These are phyloP conservation scores for Mesaphorura yosii DNA, from an alignment of 1,140 invertebrate genomes.

Conservation along the genomic window DNA sequence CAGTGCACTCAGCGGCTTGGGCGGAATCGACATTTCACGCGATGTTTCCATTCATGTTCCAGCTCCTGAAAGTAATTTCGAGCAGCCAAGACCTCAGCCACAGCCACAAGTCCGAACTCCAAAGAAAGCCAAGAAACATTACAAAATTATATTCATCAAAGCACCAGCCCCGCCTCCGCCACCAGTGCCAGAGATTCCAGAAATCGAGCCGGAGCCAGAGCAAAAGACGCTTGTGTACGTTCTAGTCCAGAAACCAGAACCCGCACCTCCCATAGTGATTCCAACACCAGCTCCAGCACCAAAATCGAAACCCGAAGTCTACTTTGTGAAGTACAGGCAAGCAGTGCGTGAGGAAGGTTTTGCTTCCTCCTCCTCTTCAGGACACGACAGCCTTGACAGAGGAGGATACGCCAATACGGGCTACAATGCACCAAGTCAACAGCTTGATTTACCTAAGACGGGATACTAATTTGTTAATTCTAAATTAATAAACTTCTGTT, in stretches of 20 bases:
- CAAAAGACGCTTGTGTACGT: constrained; percentile 82
- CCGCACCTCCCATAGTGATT: constrained; percentile 60
- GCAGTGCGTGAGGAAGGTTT: too few relatives aligned
- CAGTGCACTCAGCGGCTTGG: not conserved
- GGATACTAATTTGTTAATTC: too few relatives aligned
- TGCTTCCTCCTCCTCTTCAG: too few relatives aligned
- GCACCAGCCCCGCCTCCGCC: constrained; percentile 65
- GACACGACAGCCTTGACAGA: too few relatives aligned
- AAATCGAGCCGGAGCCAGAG: constrained; percentile 36
- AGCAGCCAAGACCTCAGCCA: constrained; percentile 36
- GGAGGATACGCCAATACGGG: too few relatives aligned
- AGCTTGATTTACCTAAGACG: too few relatives aligned
- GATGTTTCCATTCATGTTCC: constrained; percentile 77
- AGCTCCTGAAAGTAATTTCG: constrained; percentile 54
- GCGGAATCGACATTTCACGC: constrained; percentile 37
- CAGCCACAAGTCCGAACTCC: constrained; percentile 41
- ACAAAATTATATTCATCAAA: constrained; percentile 80
- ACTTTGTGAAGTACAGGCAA: constrained; percentile 70
- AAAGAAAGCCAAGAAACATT: constrained; percentile 63
- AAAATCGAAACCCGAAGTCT: constrained; percentile 70
- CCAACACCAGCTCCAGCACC: constrained; percentile 59
- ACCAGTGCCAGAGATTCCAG: constrained; percentile 44
- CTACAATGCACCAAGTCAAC: too few relatives aligned
- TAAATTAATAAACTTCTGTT: too few relatives aligned
- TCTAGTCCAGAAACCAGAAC: constrained; percentile 70